Base-by-base conservation (phyloP, 1,140 invertebrate genomes). In the Camponotus pennsylvanicus region DNA sequence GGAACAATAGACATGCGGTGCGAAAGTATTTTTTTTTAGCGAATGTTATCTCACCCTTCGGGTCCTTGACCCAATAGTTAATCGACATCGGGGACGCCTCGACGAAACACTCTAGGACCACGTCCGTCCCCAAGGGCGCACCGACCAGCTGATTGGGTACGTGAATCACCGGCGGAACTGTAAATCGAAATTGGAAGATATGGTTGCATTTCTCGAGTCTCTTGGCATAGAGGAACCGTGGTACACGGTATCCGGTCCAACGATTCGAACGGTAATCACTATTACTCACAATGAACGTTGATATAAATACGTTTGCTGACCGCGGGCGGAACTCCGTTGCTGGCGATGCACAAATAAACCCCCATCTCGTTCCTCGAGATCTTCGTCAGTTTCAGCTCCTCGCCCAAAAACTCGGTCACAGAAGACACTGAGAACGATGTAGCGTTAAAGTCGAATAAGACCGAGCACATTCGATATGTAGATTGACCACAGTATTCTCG, bases 81-180 rank as follows among this genome's bases (percentile, higher is more conserved):
- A 98, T 97, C 85, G 97, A 97, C 94, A 97, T 98, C 8, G 98
- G 98, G 77, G 97, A 98, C 9, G 98, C 98, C 93, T 98, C 98
- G 37, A 98, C 98, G 92, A 97, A 96, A 94, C 98, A 99, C 95
- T 98, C 98, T 73, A 99, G 95, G 15, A 97, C 97, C 78, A 99
- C 98, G 94, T 98, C 97, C 85, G 97, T 98, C 66, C 97, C 97
- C 71, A 98, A 94, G n/a, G 98, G 98, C 64, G 98, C 98, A 11
- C 98, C 97, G 45, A 98, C 97, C 92, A 98, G 95, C 96, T 98
- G 98, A 96, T 98, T 98, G 52, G 98, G 98, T 73, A 98, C 98
- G 95, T 98, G 97, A 92, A 98, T 98, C 88, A 98, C 97, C 15
- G 98, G 98, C 93, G 97, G 96, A 96, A 98, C 98, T 98, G 96